Evolutionary conservation across 2,888 invertebrate genomes (phyloP), one percentile per base, ranked within the genome.

Genomic region (Limnephilus auricula): DNA sequence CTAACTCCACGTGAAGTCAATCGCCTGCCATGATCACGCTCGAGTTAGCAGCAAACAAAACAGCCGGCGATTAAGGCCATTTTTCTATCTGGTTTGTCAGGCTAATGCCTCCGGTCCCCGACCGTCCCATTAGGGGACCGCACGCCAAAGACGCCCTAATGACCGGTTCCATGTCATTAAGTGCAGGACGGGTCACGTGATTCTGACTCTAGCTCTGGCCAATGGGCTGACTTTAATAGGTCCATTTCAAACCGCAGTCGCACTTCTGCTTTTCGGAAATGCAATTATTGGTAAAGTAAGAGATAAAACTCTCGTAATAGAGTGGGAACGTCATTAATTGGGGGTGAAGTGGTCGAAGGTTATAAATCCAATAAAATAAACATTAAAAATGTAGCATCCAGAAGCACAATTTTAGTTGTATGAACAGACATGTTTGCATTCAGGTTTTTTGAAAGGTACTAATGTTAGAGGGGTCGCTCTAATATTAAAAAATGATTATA

Each of bases 171-270:
- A 80, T 40, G 80, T 50, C 90, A 90, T 90, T 90, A 90, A 80
- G 79, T 50, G 31, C 90, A 90, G 79, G 90, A 90, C 90, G 80
- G 87, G 90, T 89, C 92, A 89, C 92, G 92, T 91, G 92, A 82
- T 89, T 40, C 91, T 15, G 85, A n/a, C n/a, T 85, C 83, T 82
- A 34, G 78, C 30, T n/a, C 15, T 32, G 30, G 45, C 92, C 92
- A 92, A 92, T 92, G 92, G 90, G 78, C 82, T 88, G 89, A 31
- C 83, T 65, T 92, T 91, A 92, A 92, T 92, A 65, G 92, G 92
- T 84, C 91, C 90, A 92, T 92, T 92, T 90, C 87, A 82, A 89
- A 90, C 92, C 90, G 88, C 90, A 40, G 65, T 65, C 65, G 65
- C 25, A n/a, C 65, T 65, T 65, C n/a, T 18, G 50, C 25, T 25